Evolutionary conservation across 2,113 vertebrate species (phyloP).

Genomic region (Hipposideros armiger): DNA sequence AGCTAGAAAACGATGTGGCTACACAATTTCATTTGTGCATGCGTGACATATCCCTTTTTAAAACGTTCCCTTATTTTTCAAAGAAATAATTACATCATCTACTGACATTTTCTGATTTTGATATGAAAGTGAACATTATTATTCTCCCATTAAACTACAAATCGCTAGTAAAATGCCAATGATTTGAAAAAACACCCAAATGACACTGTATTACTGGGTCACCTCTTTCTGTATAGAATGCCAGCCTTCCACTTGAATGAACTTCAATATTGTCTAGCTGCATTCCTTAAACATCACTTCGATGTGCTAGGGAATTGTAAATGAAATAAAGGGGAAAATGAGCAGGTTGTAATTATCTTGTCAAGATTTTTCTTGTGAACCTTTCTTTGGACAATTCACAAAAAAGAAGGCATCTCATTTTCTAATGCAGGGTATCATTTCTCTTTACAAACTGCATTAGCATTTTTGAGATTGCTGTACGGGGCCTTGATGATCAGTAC

Average conservation of each 20-base stretch:
- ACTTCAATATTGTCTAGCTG: constrained; percentile 42
- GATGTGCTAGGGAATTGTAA: background rate
- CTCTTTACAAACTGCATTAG: constrained; percentile 37
- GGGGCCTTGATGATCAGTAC: background rate
- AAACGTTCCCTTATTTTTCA: constrained; percentile 1
- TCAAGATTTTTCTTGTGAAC: constrained; percentile 62
- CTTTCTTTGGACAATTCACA: constrained; percentile 68
- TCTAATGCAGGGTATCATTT: constrained; percentile 54
- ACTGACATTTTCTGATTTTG: constrained; percentile 73
- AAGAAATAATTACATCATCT: constrained; percentile 52
- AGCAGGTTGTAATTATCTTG: constrained; percentile 72
- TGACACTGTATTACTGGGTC: constrained; percentile 80
- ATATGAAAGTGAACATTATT: constrained; percentile 64
- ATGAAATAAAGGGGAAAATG: constrained; percentile 51
- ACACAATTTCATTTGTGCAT: background rate
- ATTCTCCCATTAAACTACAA: constrained; percentile 70
- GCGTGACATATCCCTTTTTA: background rate
- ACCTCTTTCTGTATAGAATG: constrained; percentile 43
- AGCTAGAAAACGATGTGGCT: background rate
- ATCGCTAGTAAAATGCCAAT: constrained; percentile 72
- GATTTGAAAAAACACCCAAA: constrained; percentile 68
- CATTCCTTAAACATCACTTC: background rate
- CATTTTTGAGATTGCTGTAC: background rate
- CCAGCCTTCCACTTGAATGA: constrained; percentile 68
- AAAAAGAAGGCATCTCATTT: constrained; percentile 56